These are phyloP conservation scores for Podarcis cretensis DNA, from an alignment of 2,113 vertebrate genomes.

Conservation along the genomic window DNA sequence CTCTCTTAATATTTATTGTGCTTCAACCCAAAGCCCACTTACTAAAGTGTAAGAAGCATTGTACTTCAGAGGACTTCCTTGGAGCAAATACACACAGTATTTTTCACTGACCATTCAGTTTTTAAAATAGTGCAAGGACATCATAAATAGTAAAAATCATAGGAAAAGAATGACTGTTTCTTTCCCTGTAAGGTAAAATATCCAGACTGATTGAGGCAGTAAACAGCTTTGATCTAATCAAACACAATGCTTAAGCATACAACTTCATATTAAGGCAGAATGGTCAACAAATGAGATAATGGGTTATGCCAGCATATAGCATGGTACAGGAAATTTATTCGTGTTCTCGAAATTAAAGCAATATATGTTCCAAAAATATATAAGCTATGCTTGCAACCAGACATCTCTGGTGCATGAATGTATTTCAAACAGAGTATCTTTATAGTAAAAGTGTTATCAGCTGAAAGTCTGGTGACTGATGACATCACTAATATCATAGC, in stretches of 20 bases:
- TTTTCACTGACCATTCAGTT: neutral
- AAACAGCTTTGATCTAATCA: neutral
- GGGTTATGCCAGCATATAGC: neutral
- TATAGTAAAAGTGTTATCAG: neutral
- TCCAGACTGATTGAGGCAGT: neutral
- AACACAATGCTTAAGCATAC: slow-evolving; percentile 32
- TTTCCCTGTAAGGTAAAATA: neutral
- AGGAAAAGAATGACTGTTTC: neutral
- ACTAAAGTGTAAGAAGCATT: neutral
- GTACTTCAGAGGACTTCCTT: neutral
- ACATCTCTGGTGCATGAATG: neutral
- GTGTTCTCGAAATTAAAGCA: slow-evolving; percentile 23
- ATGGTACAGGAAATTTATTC: neutral
- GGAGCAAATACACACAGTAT: neutral
- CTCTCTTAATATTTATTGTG: neutral
- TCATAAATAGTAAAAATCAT: neutral
- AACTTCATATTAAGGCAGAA: slow-evolving; percentile 23
- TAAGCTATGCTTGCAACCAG: slow-evolving; percentile 25
- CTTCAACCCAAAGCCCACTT: neutral
- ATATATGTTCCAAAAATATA: neutral
- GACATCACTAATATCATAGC: neutral
- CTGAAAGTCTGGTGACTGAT: slow-evolving; percentile 18
- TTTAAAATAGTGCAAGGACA: neutral
- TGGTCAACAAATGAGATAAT: neutral
- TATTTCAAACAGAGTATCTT: neutral